Conservation (phyloP, 2,113 vertebrate species). For the Mixornis gularis region DNA sequence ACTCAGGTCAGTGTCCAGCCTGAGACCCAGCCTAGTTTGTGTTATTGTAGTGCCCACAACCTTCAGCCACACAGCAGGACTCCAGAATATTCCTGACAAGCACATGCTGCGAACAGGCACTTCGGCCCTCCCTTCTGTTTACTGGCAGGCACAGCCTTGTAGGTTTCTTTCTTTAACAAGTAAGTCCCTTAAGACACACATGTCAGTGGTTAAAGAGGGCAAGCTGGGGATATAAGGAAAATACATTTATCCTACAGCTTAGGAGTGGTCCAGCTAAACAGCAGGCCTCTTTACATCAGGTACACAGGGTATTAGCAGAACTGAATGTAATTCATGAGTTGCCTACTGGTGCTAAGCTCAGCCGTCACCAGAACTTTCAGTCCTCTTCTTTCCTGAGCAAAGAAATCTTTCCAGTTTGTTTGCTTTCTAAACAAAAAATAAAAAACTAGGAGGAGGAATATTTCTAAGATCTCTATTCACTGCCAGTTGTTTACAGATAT, state of each 20-base stretch:
- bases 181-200: background rate
- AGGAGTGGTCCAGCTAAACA: background rate
- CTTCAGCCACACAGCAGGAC: background rate
- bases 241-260: background rate
- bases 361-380: background rate
- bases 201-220: background rate
- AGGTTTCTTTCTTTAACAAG: background rate
- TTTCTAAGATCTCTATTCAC: conserved; percentile 52
- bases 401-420: conserved; percentile 12
- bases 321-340: background rate
- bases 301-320: background rate
- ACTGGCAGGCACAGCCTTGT: background rate
- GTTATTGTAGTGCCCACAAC: background rate
- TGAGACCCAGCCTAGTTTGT: background rate
- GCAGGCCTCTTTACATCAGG: background rate
- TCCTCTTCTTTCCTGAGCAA: background rate
- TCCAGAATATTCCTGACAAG: background rate
- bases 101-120: background rate
- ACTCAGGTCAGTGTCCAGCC: background rate
- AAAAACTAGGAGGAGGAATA: background rate
- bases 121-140: background rate
- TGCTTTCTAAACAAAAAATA: conserved; percentile 35
- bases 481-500: conserved; percentile 28
- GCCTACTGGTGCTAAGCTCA: background rate
- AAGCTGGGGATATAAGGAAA: background rate